These are phyloP conservation scores for Saguinus midas DNA, from an alignment of 2,113 vertebrate genomes.

Conservation along the genomic window DNA sequence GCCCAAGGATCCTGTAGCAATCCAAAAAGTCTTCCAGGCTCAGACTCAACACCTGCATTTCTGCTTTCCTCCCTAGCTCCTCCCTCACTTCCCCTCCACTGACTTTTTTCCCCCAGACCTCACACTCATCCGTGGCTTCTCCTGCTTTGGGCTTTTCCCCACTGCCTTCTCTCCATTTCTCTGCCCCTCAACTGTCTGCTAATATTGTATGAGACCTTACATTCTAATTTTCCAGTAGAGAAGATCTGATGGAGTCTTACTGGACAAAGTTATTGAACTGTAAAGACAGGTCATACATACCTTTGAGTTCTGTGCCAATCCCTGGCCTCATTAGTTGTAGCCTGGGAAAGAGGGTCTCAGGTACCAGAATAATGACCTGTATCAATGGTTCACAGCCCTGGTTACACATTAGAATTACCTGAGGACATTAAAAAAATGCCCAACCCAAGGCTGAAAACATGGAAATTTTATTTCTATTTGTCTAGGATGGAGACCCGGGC, in stretches of 20 bases:
- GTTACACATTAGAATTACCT: background rate
- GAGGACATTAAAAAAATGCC: background rate
- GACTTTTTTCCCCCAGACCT: background rate
- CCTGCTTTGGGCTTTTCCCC: background rate
- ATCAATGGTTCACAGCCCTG: background rate
- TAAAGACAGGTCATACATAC: background rate
- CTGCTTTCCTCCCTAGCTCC: background rate
- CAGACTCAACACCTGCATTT: background rate
- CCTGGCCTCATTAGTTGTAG: background rate
- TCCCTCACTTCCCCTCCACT: too few species aligned
- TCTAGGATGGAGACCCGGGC: accelerated
- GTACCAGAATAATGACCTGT: background rate
- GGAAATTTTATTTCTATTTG: background rate
- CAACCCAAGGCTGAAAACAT: background rate
- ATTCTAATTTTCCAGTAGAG: background rate
- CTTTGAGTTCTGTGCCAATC: background rate
- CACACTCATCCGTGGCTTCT: background rate
- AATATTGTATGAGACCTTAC: background rate
- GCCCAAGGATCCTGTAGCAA: background rate
- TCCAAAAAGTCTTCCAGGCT: background rate
- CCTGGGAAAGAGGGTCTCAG: background rate
- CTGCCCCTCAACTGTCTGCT: background rate
- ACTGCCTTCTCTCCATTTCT: background rate
- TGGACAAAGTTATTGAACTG: background rate
- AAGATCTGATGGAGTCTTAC: background rate